Evolutionary conservation across 2,797 vertebrate species (phyloP).

Genomic region (Avahi laniger): DNA sequence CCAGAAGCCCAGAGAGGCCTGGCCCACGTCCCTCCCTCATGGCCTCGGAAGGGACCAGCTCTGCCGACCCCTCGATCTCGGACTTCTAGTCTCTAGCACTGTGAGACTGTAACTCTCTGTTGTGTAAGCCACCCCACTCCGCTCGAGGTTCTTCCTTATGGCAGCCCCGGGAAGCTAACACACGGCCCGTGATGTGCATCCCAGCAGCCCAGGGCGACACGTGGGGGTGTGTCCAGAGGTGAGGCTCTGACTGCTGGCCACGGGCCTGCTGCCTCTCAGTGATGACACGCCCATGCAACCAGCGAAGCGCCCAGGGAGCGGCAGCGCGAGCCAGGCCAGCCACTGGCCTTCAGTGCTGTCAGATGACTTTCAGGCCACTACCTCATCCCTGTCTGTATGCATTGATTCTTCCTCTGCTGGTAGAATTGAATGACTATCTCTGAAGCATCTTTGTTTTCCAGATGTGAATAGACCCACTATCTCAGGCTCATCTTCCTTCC

Average conservation of each 20-base stretch:
- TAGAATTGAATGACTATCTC: not conserved
- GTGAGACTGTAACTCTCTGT: not conserved
- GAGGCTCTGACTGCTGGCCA: not conserved
- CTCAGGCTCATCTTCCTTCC: not conserved
- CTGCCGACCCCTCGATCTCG: not conserved
- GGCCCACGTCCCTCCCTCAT: not conserved
- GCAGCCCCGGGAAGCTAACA: not conserved
- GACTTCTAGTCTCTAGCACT: not conserved
- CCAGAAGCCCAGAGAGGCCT: not conserved
- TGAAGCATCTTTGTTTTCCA: conserved; percentile 44
- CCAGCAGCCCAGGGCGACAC: accelerated
- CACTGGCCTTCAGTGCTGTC: not conserved
- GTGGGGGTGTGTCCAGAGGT: not conserved
- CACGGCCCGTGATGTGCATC: accelerated
- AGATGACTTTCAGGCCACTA: not conserved
- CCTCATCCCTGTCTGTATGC: not conserved
- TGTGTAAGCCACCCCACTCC: not conserved
- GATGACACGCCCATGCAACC: accelerated
- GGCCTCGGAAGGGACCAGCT: too few species aligned
- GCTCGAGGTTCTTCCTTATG: accelerated
- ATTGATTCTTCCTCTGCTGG: not conserved
- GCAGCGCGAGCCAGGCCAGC: too few species aligned
- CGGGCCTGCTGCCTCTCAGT: not conserved
- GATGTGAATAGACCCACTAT: conserved; percentile 15
- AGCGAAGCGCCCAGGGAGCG: not conserved